These are phyloP conservation scores for Griposia aprilina DNA, from an alignment of 2,888 invertebrate species.

Conservation along the genomic window DNA sequence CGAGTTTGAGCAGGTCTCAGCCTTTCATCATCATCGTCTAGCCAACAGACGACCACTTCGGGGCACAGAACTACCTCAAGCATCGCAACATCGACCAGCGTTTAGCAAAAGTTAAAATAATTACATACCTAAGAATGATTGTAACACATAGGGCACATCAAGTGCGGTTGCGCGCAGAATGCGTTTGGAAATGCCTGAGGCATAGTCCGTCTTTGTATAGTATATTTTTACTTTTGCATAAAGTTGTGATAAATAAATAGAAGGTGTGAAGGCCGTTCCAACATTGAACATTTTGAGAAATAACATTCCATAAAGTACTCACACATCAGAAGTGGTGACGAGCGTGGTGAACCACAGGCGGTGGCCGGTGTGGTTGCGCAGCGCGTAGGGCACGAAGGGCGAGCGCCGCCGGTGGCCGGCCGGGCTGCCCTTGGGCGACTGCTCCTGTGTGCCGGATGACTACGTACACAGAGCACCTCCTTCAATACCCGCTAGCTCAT, in stretches of 20 bases:
- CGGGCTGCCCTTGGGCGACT: conserved; percentile 88
- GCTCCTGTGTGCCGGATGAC: conserved; percentile 73
- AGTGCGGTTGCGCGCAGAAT: background rate
- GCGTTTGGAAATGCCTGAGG: background rate
- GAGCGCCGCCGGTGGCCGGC: conserved; percentile 93
- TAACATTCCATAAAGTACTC: conserved; percentile 64
- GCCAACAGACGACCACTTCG: background rate
- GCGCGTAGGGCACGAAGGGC: conserved; percentile 98
- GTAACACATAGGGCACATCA: background rate
- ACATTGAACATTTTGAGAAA: background rate
- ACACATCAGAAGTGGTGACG: conserved; percentile 92
- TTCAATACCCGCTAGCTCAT: conserved; percentile 10
- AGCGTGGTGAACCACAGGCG: conserved; percentile 96
- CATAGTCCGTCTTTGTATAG: background rate
- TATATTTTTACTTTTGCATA: background rate
- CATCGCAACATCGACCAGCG: background rate
- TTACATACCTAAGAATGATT: background rate
- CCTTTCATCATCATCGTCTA: background rate
- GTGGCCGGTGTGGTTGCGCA: conserved; percentile 97
- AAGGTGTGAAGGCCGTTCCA: background rate
- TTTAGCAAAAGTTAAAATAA: background rate
- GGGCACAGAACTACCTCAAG: background rate
- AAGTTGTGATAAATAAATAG: background rate
- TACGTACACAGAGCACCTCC: conserved; percentile 40
- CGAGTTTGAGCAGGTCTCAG: background rate